Base-by-base conservation (phyloP, 2,113 vertebrate species). In the Octodon degus region DNA sequence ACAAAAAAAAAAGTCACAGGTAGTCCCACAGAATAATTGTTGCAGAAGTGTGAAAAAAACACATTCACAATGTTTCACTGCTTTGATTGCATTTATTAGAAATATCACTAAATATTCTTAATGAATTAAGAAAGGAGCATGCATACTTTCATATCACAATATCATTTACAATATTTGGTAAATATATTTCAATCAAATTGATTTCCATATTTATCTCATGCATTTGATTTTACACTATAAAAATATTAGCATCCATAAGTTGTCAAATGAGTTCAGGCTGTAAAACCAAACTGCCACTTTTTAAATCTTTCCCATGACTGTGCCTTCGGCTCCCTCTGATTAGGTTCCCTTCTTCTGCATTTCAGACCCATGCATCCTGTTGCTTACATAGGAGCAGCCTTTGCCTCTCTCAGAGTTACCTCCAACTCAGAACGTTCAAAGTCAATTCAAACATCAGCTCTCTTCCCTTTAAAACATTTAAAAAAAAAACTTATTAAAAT, bases 141-240 rank as follows among this genome's bases (percentile, higher is more conserved):
- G 25, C n/a, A 77, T 50, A 47, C 60, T 58, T 97, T 60, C 32
- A 62, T 40, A 85, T 20, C 68, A 65, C 53, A 83, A 55, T 92
- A 65, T 90, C 70, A 77, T 34, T 90, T 93, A 58, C 60, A 74
- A 83, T 65, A 82, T 79, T 87, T 85, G 55, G 89, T 72, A 85
- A 47, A 62, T 58, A 17, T 8, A 30, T 95, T 86, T 89, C 68
- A 86, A 24, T 27, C 22, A 17, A 79, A 79, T 86, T 70, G 24
- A 32, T 92, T 70, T 86, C 77, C 55, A 76, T 37, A 76, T 17
- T 74, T 94, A 91, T n/a, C 27, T 32, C n/a, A 74, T 27, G 24
- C 62, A 67, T 43, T 81, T 60, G 58, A 81, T 81, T 90, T 88
- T 34, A 74, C 60, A 79, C 32, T 32, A 62, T 90, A 43, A 91